These are phyloP conservation scores for Daboia siamensis DNA, from an alignment of 2,113 vertebrate genomes.

Conservation along the genomic window DNA sequence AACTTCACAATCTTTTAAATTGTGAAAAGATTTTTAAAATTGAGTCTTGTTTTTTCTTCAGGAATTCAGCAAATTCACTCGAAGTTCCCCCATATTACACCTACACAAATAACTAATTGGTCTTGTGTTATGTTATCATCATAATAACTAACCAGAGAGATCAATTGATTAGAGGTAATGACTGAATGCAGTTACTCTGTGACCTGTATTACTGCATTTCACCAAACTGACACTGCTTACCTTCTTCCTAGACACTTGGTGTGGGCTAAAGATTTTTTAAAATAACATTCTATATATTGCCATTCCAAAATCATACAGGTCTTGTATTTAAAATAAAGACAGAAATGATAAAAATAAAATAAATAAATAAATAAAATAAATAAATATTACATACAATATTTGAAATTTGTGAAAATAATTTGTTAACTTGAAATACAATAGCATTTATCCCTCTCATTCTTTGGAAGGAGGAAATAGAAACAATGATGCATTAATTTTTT, in stretches of 20 bases:
- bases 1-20: background rate
- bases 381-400: background rate
- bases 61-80: background rate
- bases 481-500: constrained; percentile 21
- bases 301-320: background rate
- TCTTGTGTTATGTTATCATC: background rate
- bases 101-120: background rate
- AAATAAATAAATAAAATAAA: no score
- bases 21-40: background rate
- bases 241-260: background rate
- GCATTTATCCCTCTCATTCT: background rate
- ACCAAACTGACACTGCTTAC: background rate
- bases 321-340: background rate
- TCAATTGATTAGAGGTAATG: background rate
- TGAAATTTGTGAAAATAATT: background rate
- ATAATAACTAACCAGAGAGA: background rate
- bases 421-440: background rate
- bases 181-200: background rate
- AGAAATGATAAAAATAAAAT: no score
- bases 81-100: background rate
- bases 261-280: background rate
- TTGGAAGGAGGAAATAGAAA: background rate
- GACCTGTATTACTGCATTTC: background rate
- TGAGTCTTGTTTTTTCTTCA: background rate
- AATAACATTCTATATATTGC: background rate